Base-by-base conservation (phyloP, 30 jellyfish, hydroid and myxozoan species). In the Catostylus mosaicus region DNA sequence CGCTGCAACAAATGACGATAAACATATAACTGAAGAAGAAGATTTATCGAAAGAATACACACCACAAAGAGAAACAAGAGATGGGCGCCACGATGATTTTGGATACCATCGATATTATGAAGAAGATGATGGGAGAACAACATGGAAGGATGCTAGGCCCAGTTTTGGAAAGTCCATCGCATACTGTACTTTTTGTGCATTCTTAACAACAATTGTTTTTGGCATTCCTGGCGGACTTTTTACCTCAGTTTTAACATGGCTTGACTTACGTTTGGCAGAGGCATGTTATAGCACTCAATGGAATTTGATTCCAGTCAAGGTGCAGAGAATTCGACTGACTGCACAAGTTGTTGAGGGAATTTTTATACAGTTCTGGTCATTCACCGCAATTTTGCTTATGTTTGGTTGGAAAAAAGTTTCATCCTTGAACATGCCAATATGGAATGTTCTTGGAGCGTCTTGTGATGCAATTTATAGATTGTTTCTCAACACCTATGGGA, bases 301-400 rank as follows among this genome's bases (percentile, higher is more conserved):
- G 92, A 67, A 82, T 40, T 45, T 47, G 23, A 52, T 69, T n/a
- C 92, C 92, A 68, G 67, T 27, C 1, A 34, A 29, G 3, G 26
- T 68, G 22, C 12, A 34, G 48, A 35, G 92, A 54, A 40, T 68
- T 19, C 50, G 92, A 37, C 75, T 82, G 22, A 82, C 92, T 7
- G 61, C 92, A 4, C 86, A 82, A 33, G 92, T 82, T 54, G 85
- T 32, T n/a, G 92, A 82, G 46, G 92, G 92, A 30, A 52, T 82
- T 30, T 50, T 70, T 31, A 69, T 82, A 20, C 92, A 82, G 80
- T 70, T 54, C 31, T 82, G 92, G 92, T 70, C 92, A 6, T 70
- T 82, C 73, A 29, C 73, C 26, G 77, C 80, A 3, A 46, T 82
- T 38, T 22, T 52, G 23, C 37, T 82, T 30, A 30, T 70, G 77